Evolutionary conservation across 2,888 invertebrate genomes (phyloP).

Genomic region (Zeuzera pyrina): DNA sequence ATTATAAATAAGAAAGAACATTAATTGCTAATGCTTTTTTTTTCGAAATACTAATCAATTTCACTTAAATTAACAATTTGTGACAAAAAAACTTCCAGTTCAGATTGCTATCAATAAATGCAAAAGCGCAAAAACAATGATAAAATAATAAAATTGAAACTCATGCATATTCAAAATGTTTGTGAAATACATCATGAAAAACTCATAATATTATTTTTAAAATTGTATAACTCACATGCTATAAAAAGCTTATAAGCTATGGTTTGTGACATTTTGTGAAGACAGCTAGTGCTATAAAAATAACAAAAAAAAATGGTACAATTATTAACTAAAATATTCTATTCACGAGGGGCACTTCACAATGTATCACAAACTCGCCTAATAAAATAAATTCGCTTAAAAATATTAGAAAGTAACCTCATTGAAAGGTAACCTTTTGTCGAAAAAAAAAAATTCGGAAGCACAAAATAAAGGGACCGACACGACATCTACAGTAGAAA

Average conservation of each 20-base stretch:
- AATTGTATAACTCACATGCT: neutral
- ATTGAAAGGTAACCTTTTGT: slow-evolving; percentile 7
- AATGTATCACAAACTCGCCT: slow-evolving; percentile 24
- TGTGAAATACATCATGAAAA: slow-evolving; percentile 2
- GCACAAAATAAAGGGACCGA: slow-evolving; percentile 27
- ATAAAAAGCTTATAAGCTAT: slow-evolving; percentile 5
- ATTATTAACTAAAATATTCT: neutral
- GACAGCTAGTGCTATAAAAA: slow-evolving; percentile 25
- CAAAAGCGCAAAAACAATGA: slow-evolving; percentile 1
- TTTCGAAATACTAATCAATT: too few species aligned
- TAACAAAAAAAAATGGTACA: slow-evolving; percentile 8
- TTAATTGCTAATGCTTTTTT: too few species aligned
- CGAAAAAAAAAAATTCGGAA: slow-evolving; percentile 14
- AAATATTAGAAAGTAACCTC: neutral
- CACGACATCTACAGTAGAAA: slow-evolving; percentile 18
- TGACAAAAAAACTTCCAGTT: too few species aligned
- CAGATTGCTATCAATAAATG: slow-evolving; percentile 1
- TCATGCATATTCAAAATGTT: neutral
- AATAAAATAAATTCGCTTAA: neutral
- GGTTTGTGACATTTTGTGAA: slow-evolving; percentile 25
- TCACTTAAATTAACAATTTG: too few species aligned
- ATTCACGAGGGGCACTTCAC: slow-evolving; percentile 21
- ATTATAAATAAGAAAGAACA: too few species aligned
- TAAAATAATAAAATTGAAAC: neutral
- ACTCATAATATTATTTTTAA: neutral